Percentiles rank a stretch among this genome's conserved stretches.
Conservation (phyloP, 2,113 vertebrate genomes). For the Mellivora capensis region DNA sequence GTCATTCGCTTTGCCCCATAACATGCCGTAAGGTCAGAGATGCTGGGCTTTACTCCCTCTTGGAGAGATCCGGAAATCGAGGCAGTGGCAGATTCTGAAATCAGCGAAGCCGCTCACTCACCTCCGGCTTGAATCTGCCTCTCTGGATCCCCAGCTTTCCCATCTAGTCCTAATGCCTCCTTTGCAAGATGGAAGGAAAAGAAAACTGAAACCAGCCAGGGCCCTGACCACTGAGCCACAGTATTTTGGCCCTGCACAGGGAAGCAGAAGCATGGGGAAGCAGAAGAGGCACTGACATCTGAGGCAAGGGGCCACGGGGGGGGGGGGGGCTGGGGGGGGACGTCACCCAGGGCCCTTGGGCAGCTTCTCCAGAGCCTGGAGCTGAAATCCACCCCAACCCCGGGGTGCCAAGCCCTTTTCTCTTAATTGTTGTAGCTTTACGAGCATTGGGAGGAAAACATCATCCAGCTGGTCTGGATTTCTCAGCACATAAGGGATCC, state of each 20-base stretch:
- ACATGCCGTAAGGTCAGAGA: not conserved
- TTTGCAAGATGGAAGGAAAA: not conserved
- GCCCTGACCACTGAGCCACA: not conserved
- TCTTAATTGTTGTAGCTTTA: constrained; percentile 39
- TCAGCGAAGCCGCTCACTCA: not conserved
- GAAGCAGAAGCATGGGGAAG: not conserved
- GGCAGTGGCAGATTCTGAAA: not conserved
- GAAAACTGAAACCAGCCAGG: not conserved
- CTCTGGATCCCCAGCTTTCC: not conserved
- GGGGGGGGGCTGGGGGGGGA: not conserved
- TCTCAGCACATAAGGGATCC: constrained; percentile 22
- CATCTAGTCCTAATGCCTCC: not conserved
- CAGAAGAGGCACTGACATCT: not conserved
- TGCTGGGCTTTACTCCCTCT: not conserved
- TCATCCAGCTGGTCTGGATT: constrained; percentile 56
- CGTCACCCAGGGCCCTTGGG: not conserved
- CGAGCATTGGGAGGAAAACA: not conserved
- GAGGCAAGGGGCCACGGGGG: not conserved
- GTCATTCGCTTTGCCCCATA: not conserved
- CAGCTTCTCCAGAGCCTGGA: not conserved
- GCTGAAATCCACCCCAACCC: not conserved
- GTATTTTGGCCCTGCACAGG: not conserved
- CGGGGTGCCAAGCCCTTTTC: constrained; percentile 47
- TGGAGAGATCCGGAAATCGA: not conserved
- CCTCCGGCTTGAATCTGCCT: not conserved